phyloP scores from a whole-genome alignment of 2,113 vertebrate species.

The Centrocercus urophasianus region DNA sequence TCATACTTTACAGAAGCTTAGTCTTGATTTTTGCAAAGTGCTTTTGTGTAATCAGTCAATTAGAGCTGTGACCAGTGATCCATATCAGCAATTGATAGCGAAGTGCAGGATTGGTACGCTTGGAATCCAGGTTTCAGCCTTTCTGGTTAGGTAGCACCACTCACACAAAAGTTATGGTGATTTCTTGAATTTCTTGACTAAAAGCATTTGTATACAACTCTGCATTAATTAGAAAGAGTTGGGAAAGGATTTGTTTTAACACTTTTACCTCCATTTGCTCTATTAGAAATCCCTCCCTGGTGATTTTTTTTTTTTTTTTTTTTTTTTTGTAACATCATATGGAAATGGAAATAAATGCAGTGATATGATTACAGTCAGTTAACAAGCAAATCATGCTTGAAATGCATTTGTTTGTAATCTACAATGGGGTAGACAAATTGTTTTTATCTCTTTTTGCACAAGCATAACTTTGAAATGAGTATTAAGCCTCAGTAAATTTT shows the following conservation, averaged over 20 bases:
- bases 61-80: conserved; percentile 51
- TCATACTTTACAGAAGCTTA: background rate
- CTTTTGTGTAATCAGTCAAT: conserved; percentile 54
- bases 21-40: conserved; percentile 47
- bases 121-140: conserved; percentile 35
- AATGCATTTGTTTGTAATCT: background rate
- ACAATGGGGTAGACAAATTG: background rate
- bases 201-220: background rate
- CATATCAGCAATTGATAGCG: conserved; percentile 6
- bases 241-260: background rate
- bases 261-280: background rate
- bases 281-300: background rate
- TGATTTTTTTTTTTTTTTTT: background rate
- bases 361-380: background rate
- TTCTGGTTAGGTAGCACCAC: background rate
- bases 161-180: accelerated
- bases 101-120: background rate
- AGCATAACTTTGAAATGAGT: background rate
- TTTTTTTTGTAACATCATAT: background rate
- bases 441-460: background rate
- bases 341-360: background rate
- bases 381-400: background rate
- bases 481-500: conserved; percentile 13
- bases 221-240: background rate
- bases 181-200: background rate